These are phyloP conservation scores for Allacma fusca DNA, from an alignment of 2,888 invertebrate species.

Conservation along the genomic window DNA sequence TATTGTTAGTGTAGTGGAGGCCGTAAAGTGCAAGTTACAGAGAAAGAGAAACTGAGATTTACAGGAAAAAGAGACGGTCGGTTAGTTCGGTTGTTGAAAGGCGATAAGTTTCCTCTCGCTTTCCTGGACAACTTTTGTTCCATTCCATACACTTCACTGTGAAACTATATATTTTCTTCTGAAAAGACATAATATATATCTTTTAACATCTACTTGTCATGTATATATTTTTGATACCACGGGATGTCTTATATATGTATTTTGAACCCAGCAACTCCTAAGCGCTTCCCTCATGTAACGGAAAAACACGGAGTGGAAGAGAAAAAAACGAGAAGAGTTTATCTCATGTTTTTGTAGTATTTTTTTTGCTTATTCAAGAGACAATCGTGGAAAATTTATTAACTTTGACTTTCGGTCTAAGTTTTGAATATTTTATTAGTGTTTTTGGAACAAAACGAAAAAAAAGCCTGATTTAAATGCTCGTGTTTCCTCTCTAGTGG, in stretches of 20 bases:
- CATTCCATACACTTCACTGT: conserved; percentile 14
- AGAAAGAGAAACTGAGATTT: conserved; percentile 29
- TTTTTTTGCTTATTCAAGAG: conserved; percentile 17
- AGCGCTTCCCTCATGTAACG: background rate
- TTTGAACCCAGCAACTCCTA: no score
- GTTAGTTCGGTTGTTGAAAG: conserved; percentile 41
- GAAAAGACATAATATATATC: background rate
- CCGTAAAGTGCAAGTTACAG: no score
- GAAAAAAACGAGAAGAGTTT: conserved; percentile 7
- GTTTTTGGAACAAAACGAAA: no score
- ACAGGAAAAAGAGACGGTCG: conserved; percentile 40
- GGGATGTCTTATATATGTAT: no score
- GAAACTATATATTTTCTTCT: conserved; percentile 20
- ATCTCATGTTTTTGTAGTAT: conserved; percentile 8
- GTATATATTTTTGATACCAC: background rate
- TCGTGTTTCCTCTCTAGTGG: no score
- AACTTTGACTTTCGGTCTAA: conserved; percentile 23
- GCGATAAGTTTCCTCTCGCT: conserved; percentile 46
- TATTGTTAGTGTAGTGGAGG: no score
- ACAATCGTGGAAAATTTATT: conserved; percentile 39
- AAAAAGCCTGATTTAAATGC: no score
- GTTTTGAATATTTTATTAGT: conserved; percentile 28
- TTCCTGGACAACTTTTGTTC: conserved; percentile 46
- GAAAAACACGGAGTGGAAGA: background rate
- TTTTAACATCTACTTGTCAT: conserved; percentile 7